Evolutionary conservation across 2,113 vertebrate species (phyloP).

Genomic region (Protomyctophum bolini): DNA sequence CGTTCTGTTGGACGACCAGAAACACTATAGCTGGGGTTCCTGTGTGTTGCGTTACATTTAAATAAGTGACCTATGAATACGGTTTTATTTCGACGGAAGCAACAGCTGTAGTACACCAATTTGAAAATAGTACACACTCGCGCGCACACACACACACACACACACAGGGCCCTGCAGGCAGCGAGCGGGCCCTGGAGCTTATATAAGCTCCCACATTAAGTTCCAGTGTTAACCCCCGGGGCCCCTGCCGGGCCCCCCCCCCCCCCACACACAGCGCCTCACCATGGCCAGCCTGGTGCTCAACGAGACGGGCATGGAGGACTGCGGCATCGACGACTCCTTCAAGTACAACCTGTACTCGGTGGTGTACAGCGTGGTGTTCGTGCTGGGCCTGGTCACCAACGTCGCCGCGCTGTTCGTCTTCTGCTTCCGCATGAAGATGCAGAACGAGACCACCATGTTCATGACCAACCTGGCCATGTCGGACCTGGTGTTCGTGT

Average conservation of each 20-base stretch:
- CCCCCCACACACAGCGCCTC: not conserved
- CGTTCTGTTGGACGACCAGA: too few relatives aligned
- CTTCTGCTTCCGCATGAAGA: slow-evolving; percentile 95
- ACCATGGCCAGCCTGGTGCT: slow-evolving; percentile 79
- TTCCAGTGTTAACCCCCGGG: not conserved
- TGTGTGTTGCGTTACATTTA: too few relatives aligned
- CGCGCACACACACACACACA: not conserved
- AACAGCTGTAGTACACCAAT: slow-evolving; percentile 3
- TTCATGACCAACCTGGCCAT: slow-evolving; percentile 97
- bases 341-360: slow-evolving; percentile 98
- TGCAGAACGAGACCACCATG: slow-evolving; percentile 93
- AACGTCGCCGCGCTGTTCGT: slow-evolving; percentile 96
- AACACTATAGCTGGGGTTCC: too few relatives aligned
- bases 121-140: not conserved
- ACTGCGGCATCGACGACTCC: slow-evolving; percentile 93
- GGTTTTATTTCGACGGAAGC: too few relatives aligned
- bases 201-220: too few relatives aligned
- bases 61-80: too few relatives aligned
- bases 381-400: slow-evolving; percentile 92
- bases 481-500: slow-evolving; percentile 95
- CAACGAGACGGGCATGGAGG: slow-evolving; percentile 85
- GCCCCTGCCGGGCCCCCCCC: not conserved
- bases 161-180: too few relatives aligned
- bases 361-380: slow-evolving; percentile 94
- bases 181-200: too few relatives aligned